Evolutionary conservation across 2,888 invertebrate species (phyloP).

Genomic region (Tenthredo amoena): DNA sequence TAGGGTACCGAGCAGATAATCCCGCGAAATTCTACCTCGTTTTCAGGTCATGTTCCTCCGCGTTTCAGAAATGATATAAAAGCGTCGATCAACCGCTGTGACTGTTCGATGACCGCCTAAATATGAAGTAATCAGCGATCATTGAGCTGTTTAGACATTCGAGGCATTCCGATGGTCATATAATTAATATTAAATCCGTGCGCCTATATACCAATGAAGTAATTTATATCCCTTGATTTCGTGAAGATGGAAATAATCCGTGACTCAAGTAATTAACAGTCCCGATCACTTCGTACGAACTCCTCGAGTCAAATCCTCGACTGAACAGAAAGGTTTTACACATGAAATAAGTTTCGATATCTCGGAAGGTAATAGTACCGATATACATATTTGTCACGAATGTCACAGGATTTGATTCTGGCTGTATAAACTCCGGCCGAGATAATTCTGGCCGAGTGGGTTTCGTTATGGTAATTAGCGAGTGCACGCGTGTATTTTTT

Average conservation of each 20-base stretch:
- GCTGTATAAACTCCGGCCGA: background rate
- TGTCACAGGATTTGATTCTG: background rate
- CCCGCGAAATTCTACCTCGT: background rate
- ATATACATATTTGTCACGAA: background rate
- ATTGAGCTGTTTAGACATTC: background rate
- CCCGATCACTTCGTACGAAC: background rate
- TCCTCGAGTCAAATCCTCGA: background rate
- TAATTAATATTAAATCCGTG: background rate
- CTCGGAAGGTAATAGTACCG: background rate
- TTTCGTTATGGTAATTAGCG: slow-evolving; percentile 69
- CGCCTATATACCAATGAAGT: background rate
- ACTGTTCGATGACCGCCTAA: background rate
- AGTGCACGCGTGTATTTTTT: background rate
- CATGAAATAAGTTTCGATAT: background rate
- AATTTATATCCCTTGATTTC: slow-evolving; percentile 6
- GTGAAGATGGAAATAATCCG: background rate
- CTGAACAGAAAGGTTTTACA: background rate
- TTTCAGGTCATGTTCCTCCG: background rate
- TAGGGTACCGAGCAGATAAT: background rate
- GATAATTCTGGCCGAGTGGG: slow-evolving; percentile 18
- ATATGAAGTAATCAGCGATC: background rate
- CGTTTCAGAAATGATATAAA: background rate
- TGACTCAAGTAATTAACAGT: slow-evolving; percentile 21
- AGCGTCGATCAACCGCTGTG: background rate
- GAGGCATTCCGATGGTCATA: background rate